Percentiles rank a stretch among this genome's conserved stretches.
phyloP scores from a whole-genome alignment of 2,113 vertebrate genomes.

The Gracilinanus agilis region DNA sequence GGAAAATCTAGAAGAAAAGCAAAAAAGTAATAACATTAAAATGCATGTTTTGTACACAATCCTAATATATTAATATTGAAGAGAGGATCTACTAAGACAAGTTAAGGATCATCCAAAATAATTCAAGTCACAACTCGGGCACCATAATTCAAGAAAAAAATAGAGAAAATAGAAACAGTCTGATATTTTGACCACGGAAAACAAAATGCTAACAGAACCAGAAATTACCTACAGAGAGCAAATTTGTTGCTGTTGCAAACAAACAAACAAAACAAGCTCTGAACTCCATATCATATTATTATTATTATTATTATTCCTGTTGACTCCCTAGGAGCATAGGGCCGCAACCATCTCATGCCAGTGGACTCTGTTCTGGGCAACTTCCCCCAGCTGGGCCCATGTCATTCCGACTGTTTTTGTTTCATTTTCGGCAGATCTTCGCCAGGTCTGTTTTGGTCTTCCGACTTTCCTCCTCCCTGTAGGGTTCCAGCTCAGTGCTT shows the following conservation, averaged over 20 bases:
- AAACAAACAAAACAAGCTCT: not conserved
- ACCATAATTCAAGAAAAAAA: not conserved
- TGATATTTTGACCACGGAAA: not conserved
- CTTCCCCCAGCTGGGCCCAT: too few species aligned
- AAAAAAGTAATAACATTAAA: not conserved
- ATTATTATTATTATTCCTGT: too few species aligned
- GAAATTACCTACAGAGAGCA: not conserved
- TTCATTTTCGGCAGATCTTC: too few species aligned
- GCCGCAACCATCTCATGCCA: too few species aligned
- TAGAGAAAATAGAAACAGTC: not conserved
- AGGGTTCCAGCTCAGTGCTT: too few species aligned
- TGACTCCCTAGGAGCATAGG: too few species aligned
- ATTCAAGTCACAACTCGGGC: not conserved
- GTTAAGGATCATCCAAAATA: not conserved
- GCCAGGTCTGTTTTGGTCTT: too few species aligned
- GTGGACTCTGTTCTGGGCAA: too few species aligned
- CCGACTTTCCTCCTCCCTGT: too few species aligned
- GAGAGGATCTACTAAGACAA: not conserved
- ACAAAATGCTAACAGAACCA: not conserved
- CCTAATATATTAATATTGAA: not conserved
- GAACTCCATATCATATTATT: not conserved
- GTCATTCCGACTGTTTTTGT: too few species aligned
- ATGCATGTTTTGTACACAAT: not conserved
- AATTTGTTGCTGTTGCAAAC: not conserved
- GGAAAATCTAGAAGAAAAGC: not conserved